Base-by-base conservation (phyloP, 2,797 vertebrate genomes). In the Urophycis tenuis region DNA sequence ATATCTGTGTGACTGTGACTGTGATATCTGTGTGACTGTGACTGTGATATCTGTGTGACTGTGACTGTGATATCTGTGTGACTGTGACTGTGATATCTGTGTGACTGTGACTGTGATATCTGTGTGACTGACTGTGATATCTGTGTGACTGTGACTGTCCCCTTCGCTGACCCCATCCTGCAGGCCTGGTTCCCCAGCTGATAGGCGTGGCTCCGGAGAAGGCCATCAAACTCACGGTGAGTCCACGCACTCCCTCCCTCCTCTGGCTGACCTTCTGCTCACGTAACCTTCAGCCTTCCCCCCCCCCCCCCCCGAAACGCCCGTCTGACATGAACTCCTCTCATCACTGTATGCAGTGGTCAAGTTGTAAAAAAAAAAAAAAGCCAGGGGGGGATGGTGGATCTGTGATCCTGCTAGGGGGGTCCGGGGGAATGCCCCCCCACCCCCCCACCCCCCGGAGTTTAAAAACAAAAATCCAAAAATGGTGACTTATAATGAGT, bases 201-300 rank as follows among this genome's bases (percentile, higher is more conserved):
- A 96, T 99, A 86, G 98, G 98, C 70, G 98, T 99, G 84, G 98
- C 98, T 82, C 98, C 98, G 82, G 98, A 99, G 93, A 99, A 99
- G 87, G 98, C 98, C 82, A 99, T 99, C 91, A 99, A 99, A 89
- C 95, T 99, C 82, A 99, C 97, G 82, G 97, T 98, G 92, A 95
- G 95, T 94, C 71, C 77, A 80, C 17, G 3, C n/a, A 3, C 32
- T 5, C 39, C 6, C 17, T 5, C 35, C 45, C 9, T 4, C 19
- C 67, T 30, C 11, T 31, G 30, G 1, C 22, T 31, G 30, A 3
- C 22, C 12, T 45, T 31, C 17, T 41, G 0, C 3, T 12, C 12
- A 1, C 67, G 10, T 17, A 29, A 3, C 30, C 10, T 10, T 39
- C 3, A 14, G 3, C 3, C 53, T 19, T 60, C 53, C 17, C n/a